Evolutionary conservation across 2,797 vertebrate genomes (phyloP), one percentile per base, ranked within the genome.

Genomic region (Pogoniulus pusillus): DNA sequence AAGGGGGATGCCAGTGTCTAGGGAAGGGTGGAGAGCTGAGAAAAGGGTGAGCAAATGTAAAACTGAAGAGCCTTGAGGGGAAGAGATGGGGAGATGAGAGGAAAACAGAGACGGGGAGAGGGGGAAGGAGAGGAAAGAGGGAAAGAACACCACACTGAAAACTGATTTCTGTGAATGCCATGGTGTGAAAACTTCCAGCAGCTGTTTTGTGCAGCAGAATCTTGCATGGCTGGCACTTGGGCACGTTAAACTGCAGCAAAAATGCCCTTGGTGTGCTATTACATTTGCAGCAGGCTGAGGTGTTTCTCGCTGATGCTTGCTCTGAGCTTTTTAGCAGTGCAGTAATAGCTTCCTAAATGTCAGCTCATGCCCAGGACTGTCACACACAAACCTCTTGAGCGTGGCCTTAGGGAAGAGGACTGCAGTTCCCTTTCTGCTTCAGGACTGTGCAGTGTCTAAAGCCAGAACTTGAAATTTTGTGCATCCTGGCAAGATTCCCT

Each of bases 401-500:
- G 59, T 84, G 66, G 66, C 47, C 29, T 0, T 3, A 4, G 55
- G 57, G 62, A 84, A 16, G 12, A 80, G 24, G 23, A 27, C 34
- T 64, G 41, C 71, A 68, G 14, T 68, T 70, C 24, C 22, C 10
- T 27, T 54, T 57, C 2, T 14, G 45, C 74, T 68, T 71, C 77
- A 71, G 41, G 27, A 47, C 41, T 69, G 1, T 2, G 27, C 30
- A 62, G 45, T 23, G 34, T 58, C 76, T 74, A 35, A 78, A 89
- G 58, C 1, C 26, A 34, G 7, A 6, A 9, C 30, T 32, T n/a
- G 49, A 87, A 43, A 71, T 82, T 84, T 82, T 13, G 80, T 74
- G 83, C 77, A 79, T 65, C 60, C 83, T 96, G 92, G 80, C 58
- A 85, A 53, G 22, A 27, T 58, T 84, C 68, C 74, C 47, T 60